Evolutionary conservation across 2,113 vertebrate genomes (phyloP).

Genomic region (Plestiodon gilberti): DNA sequence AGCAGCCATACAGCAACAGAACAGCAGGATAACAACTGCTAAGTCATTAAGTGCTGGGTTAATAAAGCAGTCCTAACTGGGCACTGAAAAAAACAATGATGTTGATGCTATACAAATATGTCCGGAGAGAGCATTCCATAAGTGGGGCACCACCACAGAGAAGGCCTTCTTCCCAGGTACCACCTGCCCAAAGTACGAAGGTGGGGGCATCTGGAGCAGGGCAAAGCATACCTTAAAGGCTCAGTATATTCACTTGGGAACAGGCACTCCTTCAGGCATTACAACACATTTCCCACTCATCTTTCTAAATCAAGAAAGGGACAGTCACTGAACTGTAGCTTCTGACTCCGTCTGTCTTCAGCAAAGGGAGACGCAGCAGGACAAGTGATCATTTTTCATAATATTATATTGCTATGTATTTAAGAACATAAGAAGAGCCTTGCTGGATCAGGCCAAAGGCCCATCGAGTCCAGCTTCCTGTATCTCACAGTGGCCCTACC

Average conservation of each 20-base stretch:
- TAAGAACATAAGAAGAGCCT: no score
- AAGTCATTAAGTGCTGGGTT: not conserved
- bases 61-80: not conserved
- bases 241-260: not conserved
- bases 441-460: no score
- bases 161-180: not conserved
- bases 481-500: no score
- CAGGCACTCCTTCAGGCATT: not conserved
- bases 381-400: not conserved
- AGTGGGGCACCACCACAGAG: not conserved
- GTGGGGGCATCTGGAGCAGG: not conserved
- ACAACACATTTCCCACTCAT: not conserved
- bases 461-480: no score
- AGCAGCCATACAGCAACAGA: not conserved
- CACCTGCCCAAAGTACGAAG: not conserved
- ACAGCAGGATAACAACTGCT: not conserved
- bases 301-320: not conserved
- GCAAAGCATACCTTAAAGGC: not conserved
- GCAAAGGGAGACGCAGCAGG: not conserved
- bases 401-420: no score
- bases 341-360: not conserved
- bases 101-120: not conserved
- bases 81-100: not conserved
- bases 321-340: not conserved
- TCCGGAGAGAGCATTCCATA: not conserved